These are phyloP conservation scores for Knipowitschia caucasica DNA, from an alignment of 2,797 vertebrate species.

Conservation along the genomic window DNA sequence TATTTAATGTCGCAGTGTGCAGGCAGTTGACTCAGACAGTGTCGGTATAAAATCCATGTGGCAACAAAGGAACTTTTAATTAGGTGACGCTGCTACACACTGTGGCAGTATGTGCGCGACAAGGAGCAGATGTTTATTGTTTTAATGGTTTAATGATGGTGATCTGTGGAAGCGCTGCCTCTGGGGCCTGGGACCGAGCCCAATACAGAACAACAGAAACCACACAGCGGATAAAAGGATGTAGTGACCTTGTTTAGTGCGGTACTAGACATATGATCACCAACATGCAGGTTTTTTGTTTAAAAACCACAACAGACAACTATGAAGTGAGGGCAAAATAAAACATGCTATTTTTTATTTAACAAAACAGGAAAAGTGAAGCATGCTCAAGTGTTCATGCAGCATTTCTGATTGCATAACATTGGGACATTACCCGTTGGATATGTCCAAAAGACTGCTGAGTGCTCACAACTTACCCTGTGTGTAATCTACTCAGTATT, in stretches of 20 bases:
- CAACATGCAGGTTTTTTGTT: no score
- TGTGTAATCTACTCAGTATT: no score
- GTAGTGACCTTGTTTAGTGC: neutral
- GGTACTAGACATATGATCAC: no score
- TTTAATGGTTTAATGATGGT: conserved; percentile 51
- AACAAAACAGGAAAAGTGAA: no score
- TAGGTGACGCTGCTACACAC: conserved; percentile 57
- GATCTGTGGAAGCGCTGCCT: conserved; percentile 39
- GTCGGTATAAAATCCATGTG: conserved; percentile 25
- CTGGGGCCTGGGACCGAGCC: conserved; percentile 29
- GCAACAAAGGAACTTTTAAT: conserved; percentile 52
- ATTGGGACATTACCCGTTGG: no score
- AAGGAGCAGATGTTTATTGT: conserved; percentile 67
- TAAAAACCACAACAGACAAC: no score
- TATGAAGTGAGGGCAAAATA: no score
- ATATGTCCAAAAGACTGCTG: no score
- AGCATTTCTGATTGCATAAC: no score
- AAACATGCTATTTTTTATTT: no score
- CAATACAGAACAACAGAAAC: neutral
- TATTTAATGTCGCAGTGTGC: conserved; percentile 45
- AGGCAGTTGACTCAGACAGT: conserved; percentile 23
- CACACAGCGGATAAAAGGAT: neutral
- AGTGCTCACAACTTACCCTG: no score
- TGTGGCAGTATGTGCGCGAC: conserved; percentile 54
- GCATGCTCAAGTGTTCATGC: no score